Conservation (phyloP, 2,888 invertebrate genomes). For the Drosophila pseudotalamancana region DNA sequence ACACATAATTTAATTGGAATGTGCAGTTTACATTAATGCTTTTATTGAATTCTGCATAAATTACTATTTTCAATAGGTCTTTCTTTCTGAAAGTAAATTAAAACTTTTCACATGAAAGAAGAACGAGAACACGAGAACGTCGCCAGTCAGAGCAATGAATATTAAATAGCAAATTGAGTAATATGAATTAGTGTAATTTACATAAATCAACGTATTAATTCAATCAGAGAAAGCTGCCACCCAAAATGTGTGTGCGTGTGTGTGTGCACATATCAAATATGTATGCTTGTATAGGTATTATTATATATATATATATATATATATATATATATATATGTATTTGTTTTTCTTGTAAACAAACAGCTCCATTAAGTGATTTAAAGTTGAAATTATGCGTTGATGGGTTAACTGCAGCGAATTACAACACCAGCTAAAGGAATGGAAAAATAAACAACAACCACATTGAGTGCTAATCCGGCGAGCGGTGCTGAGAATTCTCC, state of each 20-base stretch:
- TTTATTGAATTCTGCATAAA: constrained; percentile 1
- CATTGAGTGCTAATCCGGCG: constrained; percentile 23
- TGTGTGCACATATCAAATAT: not conserved
- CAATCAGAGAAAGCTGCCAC: constrained; percentile 66
- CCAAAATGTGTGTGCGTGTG: constrained; percentile 30
- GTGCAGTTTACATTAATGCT: not conserved
- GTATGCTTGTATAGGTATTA: too few relatives aligned
- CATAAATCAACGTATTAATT: constrained; percentile 77
- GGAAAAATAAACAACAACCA: constrained; percentile 2
- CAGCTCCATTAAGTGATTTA: constrained; percentile 75
- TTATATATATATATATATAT: not conserved
- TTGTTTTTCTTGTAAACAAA: constrained; percentile 54
- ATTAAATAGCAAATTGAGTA: constrained; percentile 78
- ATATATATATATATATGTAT: not conserved
- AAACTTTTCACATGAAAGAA: constrained; percentile 26
- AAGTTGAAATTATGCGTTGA: constrained; percentile 68
- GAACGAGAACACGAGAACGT: constrained; percentile 36
- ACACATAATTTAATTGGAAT: not conserved
- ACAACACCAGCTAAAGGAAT: constrained; percentile 43
- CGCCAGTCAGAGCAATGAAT: constrained; percentile 59
- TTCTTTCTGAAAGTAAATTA: constrained; percentile 33
- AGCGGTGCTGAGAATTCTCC: constrained; percentile 40
- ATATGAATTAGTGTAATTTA: constrained; percentile 80
- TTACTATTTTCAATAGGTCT: constrained; percentile 16
- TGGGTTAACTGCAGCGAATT: constrained; percentile 52